Evolutionary conservation across 2,888 invertebrate genomes (phyloP), one percentile per base, ranked within the genome.

Genomic region (Copidosoma aretas): DNA sequence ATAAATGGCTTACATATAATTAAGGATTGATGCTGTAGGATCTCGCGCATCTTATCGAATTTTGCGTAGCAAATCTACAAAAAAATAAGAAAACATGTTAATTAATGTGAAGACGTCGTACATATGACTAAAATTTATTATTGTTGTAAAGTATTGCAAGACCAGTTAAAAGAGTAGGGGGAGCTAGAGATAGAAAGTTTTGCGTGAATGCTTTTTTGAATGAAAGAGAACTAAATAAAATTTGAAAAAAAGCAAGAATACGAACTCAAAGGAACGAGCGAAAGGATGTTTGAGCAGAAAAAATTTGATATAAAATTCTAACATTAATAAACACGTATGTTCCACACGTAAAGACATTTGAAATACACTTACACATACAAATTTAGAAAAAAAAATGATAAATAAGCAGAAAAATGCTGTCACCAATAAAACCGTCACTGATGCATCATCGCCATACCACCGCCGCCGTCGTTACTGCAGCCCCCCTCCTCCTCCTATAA

Each of bases 1-100:
- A 60, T 64, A 32, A 61, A 59, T 32, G 65, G 65, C 69, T 70
- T 67, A 32, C 3, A 32, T 32, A 52, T 60, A 74, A 73, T 73
- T 78, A 80, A 49, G 56, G 76, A 77, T 73, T 79, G 77, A 75
- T 22, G 73, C 74, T 73, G 78, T 76, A 52, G 41, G 72, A 64
- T 68, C 60, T 60, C 43, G 64, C 60, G 74, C 72, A 75, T 75
- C 49, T 76, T 79, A 77, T 75, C 76, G 76, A 77, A 76, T 76
- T 74, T 79, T 72, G 70, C 76, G 73, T 75, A 77, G 75, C 71
- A 75, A 5, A 32, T 32, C 32, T 32, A 32, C 32, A 32, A 32
- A 8, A 32, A 32, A 32, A 32, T 5, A 32, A 32, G 74, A 17
- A 32, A 51, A 17, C 49, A 46, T 32, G 62, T 22, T 19, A 72